Percentiles rank a stretch among this genome's conserved stretches.
Conservation (phyloP, 2,888 invertebrate genomes). For the Anthophora plumipes region DNA sequence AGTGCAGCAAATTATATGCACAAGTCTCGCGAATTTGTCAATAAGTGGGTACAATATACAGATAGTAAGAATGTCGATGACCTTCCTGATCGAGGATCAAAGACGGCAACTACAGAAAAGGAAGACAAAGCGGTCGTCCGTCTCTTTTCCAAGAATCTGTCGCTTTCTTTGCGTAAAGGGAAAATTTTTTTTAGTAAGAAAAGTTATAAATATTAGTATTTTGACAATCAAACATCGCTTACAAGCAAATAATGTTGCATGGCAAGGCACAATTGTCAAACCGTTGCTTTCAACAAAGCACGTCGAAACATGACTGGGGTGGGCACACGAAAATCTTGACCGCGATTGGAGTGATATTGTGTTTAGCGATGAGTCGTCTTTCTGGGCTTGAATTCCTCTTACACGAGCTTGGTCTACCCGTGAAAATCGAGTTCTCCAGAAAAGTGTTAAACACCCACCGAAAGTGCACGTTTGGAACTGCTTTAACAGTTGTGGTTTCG, state of each 20-base stretch:
- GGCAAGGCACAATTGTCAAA: not conserved
- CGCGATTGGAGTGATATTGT: no score
- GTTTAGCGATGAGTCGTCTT: no score
- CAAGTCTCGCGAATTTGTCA: slow-evolving; percentile 49
- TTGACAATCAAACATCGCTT: not conserved
- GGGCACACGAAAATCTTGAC: no score
- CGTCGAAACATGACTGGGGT: no score
- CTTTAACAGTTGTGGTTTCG: no score
- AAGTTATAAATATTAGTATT: not conserved
- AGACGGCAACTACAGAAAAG: slow-evolving; percentile 25
- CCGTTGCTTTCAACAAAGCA: no score
- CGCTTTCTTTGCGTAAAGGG: no score
- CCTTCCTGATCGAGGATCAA: slow-evolving; percentile 39
- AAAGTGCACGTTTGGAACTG: no score
- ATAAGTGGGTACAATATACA: slow-evolving; percentile 32
- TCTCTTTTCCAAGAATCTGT: slow-evolving; percentile 25
- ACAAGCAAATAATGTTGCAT: not conserved
- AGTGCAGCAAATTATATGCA: slow-evolving; percentile 44
- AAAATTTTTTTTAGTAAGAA: not conserved
- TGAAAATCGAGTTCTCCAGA: no score
- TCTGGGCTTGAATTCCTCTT: no score
- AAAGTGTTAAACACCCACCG: no score
- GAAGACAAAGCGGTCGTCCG: slow-evolving; percentile 36
- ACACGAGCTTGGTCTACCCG: no score
- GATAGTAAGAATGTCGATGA: slow-evolving; percentile 53